Evolutionary conservation across 35 echinoderm and acorn worm genomes (phyloP).

Genomic region (Hemicentrotus pulcherrimus): DNA sequence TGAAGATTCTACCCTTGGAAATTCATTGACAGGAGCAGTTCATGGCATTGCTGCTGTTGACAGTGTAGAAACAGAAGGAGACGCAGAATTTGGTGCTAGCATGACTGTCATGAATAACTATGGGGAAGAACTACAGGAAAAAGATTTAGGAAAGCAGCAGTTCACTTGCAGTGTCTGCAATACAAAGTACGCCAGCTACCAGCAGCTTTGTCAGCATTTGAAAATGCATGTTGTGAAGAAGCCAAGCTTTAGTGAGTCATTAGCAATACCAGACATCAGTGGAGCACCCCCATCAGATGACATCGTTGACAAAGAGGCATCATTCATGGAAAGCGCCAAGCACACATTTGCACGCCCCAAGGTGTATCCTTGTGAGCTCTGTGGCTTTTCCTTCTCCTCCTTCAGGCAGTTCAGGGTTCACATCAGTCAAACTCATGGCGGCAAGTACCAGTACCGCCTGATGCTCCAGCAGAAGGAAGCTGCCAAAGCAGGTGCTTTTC

Average conservation of each 20-base stretch:
- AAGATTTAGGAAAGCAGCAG: background rate
- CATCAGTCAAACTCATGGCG: slow-evolving; percentile 44
- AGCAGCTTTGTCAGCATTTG: slow-evolving; percentile 16
- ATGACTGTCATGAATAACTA: background rate
- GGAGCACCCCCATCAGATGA: background rate
- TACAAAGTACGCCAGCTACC: background rate
- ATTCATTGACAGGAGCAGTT: background rate
- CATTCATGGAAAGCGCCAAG: background rate
- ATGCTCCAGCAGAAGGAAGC: slow-evolving; percentile 42
- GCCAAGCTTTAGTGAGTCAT: background rate
- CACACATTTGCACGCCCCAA: slow-evolving; percentile 1
- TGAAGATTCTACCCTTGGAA: background rate
- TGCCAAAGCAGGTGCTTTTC: slow-evolving; percentile 16
- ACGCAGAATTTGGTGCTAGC: background rate
- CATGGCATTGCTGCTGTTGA: background rate
- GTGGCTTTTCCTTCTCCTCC: background rate
- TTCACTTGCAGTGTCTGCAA: background rate
- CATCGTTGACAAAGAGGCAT: background rate
- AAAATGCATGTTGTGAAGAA: slow-evolving; percentile 36
- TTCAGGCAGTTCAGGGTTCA: slow-evolving; percentile 29
- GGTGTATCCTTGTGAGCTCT: slow-evolving; percentile 29
- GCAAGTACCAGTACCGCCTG: slow-evolving; percentile 45
- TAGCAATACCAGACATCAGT: background rate
- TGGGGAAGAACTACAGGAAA: background rate
- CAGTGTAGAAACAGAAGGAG: background rate